Conservation (phyloP, 2,888 invertebrate genomes). For the Trissolcus brochymenae region DNA sequence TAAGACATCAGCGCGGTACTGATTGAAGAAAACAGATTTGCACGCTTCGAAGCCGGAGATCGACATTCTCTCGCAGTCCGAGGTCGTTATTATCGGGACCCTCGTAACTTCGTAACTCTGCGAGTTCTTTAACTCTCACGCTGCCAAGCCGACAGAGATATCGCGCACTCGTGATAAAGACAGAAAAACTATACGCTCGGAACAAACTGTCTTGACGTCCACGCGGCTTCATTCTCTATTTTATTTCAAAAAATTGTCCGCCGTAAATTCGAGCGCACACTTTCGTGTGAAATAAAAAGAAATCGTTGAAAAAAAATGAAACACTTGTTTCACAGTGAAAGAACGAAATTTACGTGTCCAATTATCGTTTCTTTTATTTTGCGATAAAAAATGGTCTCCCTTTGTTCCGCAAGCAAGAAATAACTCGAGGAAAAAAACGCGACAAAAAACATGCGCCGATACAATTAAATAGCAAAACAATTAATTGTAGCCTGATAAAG, state of each 20-base stretch:
- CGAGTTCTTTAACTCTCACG: conserved; percentile 52
- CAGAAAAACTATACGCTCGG: conserved; percentile 38
- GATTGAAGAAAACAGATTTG: conserved; percentile 43
- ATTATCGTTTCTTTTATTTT: conserved; percentile 14
- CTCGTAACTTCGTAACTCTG: conserved; percentile 56
- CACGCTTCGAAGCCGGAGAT: conserved; percentile 37
- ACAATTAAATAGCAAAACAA: conserved; percentile 16
- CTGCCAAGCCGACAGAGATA: conserved; percentile 46
- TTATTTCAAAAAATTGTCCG: not conserved
- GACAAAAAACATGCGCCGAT: conserved; percentile 15
- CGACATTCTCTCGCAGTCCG: conserved; percentile 53
- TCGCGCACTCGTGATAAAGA: conserved; percentile 29
- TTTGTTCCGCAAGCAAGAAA: conserved; percentile 10
- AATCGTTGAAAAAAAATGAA: too few relatives aligned
- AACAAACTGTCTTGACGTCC: conserved; percentile 47
- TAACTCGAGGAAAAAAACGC: conserved; percentile 10
- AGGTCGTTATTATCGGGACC: conserved; percentile 57
- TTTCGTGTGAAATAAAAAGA: too few relatives aligned
- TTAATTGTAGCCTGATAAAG: conserved; percentile 23
- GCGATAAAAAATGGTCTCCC: conserved; percentile 6
- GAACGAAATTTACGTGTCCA: not conserved
- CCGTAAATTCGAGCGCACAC: too few relatives aligned
- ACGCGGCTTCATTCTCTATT: conserved; percentile 13
- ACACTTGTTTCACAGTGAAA: not conserved
- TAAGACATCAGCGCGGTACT: conserved; percentile 29